Percentiles rank a stretch among this genome's conserved stretches.
Evolutionary conservation across 2,888 invertebrate species (phyloP).

Genomic region (Tetragnatha montana): DNA sequence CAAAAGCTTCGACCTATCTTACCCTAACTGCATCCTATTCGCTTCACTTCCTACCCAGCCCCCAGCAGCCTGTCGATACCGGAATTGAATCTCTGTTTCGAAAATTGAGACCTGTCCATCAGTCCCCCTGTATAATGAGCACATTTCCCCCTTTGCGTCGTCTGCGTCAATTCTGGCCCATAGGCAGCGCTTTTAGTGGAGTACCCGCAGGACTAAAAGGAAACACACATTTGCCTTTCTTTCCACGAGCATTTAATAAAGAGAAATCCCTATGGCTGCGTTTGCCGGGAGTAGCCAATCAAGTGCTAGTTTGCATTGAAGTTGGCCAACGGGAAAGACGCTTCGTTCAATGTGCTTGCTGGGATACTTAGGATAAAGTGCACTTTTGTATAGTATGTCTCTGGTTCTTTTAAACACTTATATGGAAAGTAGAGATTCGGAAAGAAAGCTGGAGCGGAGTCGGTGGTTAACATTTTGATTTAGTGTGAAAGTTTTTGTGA

Average conservation of each 20-base stretch:
- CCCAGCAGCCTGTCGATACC: background rate
- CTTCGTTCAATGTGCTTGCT: no score
- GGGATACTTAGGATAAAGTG: no score
- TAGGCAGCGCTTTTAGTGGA: background rate
- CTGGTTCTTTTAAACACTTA: no score
- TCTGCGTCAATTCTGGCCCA: slow-evolving; percentile 15
- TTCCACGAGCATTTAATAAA: background rate
- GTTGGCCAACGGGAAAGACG: background rate
- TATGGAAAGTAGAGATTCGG: no score
- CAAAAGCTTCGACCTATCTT: background rate
- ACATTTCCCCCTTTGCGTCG: background rate
- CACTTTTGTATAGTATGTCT: no score
- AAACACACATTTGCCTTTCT: slow-evolving; percentile 1
- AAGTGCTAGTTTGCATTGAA: background rate
- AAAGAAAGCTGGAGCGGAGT: no score
- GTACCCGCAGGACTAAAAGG: slow-evolving; percentile 11
- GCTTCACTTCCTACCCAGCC: background rate
- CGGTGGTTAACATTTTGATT: no score
- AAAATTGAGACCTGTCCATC: slow-evolving; percentile 31
- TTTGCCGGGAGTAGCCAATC: background rate
- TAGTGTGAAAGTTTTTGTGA: no score
- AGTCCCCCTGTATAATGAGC: slow-evolving; percentile 20
- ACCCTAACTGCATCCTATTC: no score
- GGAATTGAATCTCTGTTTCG: slow-evolving; percentile 20
- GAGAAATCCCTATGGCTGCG: background rate